Percentiles rank a stretch among this genome's conserved stretches.
These are phyloP conservation scores for Alouatta palliata DNA, from an alignment of 2,113 vertebrate species.

Conservation along the genomic window DNA sequence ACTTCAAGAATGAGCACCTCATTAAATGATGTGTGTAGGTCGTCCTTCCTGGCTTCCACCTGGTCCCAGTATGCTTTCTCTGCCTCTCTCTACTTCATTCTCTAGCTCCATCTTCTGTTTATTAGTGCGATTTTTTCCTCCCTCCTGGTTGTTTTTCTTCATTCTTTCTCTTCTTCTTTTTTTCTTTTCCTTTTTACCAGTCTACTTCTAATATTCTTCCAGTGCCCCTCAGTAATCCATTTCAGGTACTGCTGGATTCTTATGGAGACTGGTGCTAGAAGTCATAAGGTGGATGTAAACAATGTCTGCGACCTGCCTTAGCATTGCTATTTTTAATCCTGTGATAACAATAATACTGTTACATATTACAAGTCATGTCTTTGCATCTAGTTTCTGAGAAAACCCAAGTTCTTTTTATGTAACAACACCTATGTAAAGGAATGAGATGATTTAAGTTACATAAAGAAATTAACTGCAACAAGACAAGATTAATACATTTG, in stretches of 20 bases:
- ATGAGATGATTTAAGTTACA: background rate
- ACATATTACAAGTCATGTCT: background rate
- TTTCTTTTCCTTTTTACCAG: background rate
- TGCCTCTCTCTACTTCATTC: background rate
- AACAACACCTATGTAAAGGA: background rate
- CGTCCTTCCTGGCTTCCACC: background rate
- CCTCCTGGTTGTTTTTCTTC: background rate
- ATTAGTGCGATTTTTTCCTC: background rate
- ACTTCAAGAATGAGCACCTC: background rate
- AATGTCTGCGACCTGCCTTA: background rate
- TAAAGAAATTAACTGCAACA: slow-evolving; percentile 1
- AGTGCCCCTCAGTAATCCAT: background rate
- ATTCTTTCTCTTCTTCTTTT: background rate
- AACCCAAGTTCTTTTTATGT: background rate
- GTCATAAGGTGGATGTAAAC: background rate
- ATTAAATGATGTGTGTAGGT: background rate
- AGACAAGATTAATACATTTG: background rate
- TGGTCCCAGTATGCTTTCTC: background rate
- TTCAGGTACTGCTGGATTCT: background rate
- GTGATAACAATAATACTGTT: background rate
- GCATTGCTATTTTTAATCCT: background rate
- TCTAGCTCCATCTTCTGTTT: background rate
- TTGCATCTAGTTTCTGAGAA: background rate
- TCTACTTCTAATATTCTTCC: background rate
- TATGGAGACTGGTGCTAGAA: background rate